Percentiles rank a stretch among this genome's conserved stretches.
Evolutionary conservation across 2,888 invertebrate species (phyloP).

Genomic region (Chironomus riparius): DNA sequence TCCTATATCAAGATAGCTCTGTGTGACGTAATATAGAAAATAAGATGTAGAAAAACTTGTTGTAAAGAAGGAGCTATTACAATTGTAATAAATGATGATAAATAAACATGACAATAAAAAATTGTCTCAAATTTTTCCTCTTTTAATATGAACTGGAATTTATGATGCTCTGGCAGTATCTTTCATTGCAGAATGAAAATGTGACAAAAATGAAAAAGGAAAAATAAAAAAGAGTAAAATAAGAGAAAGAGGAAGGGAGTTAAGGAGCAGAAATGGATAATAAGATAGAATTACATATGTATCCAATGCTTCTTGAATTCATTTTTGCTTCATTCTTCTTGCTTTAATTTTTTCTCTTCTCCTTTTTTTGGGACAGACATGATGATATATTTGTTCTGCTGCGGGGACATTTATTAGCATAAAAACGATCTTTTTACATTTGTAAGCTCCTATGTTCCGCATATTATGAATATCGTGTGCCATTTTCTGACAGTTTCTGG

Average conservation of each 20-base stretch:
- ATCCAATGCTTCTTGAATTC: not conserved
- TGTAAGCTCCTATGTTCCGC: conserved; percentile 1
- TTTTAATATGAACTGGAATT: conserved; percentile 23
- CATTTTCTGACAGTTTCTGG: conserved; percentile 12
- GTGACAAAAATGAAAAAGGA: not conserved
- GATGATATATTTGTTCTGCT: conserved; percentile 17
- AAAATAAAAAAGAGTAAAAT: not conserved
- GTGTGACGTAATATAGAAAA: too few species aligned
- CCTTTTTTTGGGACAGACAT: not conserved
- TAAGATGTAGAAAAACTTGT: too few species aligned
- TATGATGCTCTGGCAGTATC: not conserved
- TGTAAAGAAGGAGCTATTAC: not conserved
- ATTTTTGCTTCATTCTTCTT: not conserved
- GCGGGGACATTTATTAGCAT: conserved; percentile 25
- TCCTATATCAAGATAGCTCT: too few species aligned
- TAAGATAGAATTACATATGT: conserved; percentile 18
- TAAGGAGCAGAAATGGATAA: not conserved
- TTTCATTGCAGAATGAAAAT: not conserved
- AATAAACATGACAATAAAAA: conserved; percentile 24
- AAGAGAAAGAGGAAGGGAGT: not conserved
- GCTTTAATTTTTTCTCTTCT: not conserved
- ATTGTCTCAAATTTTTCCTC: conserved; percentile 21
- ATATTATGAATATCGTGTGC: not conserved
- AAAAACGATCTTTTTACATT: conserved; percentile 18
- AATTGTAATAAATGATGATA: conserved; percentile 15